Conservation (phyloP, 2,888 invertebrate genomes). For the Troilus luridus region DNA sequence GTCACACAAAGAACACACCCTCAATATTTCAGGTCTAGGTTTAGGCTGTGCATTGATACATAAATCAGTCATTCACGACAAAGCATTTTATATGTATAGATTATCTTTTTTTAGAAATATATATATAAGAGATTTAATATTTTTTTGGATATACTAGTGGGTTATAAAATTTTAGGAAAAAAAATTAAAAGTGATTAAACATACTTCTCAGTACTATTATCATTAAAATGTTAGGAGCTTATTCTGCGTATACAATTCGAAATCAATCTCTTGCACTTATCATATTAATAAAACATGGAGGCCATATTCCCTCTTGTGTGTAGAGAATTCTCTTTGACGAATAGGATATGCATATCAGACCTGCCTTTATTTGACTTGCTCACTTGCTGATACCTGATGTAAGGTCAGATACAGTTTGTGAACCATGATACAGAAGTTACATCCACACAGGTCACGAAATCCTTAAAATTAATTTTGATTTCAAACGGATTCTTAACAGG, state of each 20-base stretch:
- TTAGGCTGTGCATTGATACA: too few species aligned
- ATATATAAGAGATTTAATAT: too few species aligned
- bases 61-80: too few species aligned
- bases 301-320: not conserved
- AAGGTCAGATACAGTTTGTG: not conserved
- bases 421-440: not conserved
- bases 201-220: too few species aligned
- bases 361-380: not conserved
- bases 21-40: too few species aligned
- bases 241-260: not conserved
- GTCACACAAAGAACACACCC: too few species aligned
- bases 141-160: too few species aligned
- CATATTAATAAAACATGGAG: not conserved
- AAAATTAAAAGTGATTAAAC: too few species aligned
- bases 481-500: not conserved
- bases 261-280: not conserved
- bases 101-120: too few species aligned
- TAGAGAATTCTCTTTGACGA: slow-evolving; percentile 23
- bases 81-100: too few species aligned
- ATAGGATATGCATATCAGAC: slow-evolving; percentile 4
- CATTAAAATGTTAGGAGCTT: not conserved
- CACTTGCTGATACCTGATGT: not conserved
- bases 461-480: not conserved
- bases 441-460: not conserved
- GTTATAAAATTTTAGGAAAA: too few species aligned